Evolutionary conservation across 2,888 invertebrate genomes (phyloP), one percentile per base, ranked within the genome.

Genomic region (Pterostichus niger): DNA sequence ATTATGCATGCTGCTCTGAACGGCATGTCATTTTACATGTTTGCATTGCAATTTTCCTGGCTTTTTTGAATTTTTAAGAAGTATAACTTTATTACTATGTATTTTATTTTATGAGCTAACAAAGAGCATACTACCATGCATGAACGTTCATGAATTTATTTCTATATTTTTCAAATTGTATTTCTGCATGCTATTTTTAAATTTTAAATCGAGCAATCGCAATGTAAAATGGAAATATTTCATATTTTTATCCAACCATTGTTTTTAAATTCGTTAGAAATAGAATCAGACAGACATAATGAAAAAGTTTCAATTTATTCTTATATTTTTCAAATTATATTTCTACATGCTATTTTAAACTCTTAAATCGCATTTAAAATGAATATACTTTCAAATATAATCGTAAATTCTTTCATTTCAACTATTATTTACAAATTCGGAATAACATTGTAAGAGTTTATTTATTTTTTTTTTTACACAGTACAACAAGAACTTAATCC

Each of bases 21-120:
- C 82, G 82, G 17, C 61, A 82, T 76, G 75, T 82, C 82, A 82
- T 82, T 75, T 82, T 75, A 56, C 75, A 82, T 82, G 82, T 82
- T 82, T 82, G 82, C 82, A 82, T 82, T 76, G 76, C 82, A 82
- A 82, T 82, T 82, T 82, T 49, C 46, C 31, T 49, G 56, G 52
- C 52, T 44, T 46, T 71, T 82, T 82, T 75, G 75, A 76, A 82
- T 75, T 82, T 82, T 82, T 75, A 82, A 82, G 82, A 76, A 75
- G 82, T 59, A 82, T 82, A 76, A 82, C 82, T 82, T 82, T 75
- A 64, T 75, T 82, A 82, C 82, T 61, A 49, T 76, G 76, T 82
- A 76, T 75, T 59, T 82, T 75, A 81, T 82, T 82, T 82, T 61
- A 82, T 13, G 75, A 82, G 75, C 46, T 75, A 75, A 81, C 81